Evolutionary conservation across 2,797 vertebrate species (phyloP).

Genomic region (Gallinago nigripennis): DNA sequence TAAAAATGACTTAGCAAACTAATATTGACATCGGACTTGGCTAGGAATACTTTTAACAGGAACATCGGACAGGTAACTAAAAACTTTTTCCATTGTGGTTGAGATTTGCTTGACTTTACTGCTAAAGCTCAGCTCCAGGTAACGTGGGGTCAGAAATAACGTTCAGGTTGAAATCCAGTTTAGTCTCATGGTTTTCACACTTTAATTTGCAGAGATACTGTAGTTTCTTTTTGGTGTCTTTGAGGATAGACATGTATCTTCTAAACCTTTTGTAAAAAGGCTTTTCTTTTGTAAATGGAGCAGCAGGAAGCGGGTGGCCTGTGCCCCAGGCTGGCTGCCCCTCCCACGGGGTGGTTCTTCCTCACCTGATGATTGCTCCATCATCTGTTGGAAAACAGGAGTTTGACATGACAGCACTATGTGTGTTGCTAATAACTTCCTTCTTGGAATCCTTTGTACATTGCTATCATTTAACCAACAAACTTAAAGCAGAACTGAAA

Average conservation of each 20-base stretch:
- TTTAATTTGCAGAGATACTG: background rate
- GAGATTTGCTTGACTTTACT: background rate
- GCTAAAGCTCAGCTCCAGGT: background rate
- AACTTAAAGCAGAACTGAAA: background rate
- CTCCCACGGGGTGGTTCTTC: background rate
- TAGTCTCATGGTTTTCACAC: background rate
- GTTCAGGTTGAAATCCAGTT: background rate
- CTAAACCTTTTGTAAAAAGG: background rate
- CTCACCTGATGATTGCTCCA: fast-evolving
- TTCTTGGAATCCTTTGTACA: background rate
- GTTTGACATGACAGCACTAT: background rate
- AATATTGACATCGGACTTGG: background rate
- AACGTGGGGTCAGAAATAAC: background rate
- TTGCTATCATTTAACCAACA: background rate
- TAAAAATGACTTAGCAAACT: background rate
- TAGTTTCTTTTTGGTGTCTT: background rate
- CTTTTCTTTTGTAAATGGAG: background rate
- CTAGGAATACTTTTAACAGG: background rate
- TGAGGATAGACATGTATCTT: background rate
- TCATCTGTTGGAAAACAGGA: background rate
- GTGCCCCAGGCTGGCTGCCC: background rate
- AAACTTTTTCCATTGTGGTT: background rate
- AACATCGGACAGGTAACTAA: background rate
- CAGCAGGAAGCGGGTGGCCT: background rate
- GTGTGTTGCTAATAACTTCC: background rate